These are phyloP conservation scores for Nemurella pictetii DNA, from an alignment of 2,888 invertebrate species.

Conservation along the genomic window DNA sequence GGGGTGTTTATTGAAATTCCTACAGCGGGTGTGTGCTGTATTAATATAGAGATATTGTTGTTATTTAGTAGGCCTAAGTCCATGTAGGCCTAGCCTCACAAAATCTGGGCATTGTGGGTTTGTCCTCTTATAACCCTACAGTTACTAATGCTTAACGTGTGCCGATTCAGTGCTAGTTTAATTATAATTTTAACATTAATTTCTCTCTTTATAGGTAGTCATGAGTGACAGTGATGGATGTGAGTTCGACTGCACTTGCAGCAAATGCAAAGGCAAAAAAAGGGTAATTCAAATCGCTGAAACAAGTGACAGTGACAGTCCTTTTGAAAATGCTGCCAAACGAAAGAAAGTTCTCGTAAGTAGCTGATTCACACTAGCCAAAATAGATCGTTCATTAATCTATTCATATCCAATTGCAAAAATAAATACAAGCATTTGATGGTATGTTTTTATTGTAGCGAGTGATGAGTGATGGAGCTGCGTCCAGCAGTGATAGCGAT, in stretches of 20 bases:
- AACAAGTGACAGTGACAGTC: conserved; percentile 54
- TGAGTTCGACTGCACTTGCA: conserved; percentile 9
- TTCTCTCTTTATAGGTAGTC: neutral
- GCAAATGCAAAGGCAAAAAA: conserved; percentile 32
- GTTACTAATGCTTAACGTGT: neutral
- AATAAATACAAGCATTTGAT: too few relatives aligned
- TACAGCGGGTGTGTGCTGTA: neutral
- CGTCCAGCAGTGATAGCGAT: neutral
- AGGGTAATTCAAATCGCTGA: conserved; percentile 30
- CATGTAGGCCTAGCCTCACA: neutral
- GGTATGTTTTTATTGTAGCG: conserved; percentile 52
- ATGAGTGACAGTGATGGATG: conserved; percentile 37
- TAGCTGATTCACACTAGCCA: conserved; percentile 43
- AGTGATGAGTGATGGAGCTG: conserved; percentile 57
- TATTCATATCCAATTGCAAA: too few relatives aligned
- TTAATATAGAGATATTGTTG: neutral
- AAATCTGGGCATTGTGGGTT: neutral
- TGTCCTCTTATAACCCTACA: neutral
- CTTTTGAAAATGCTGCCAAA: conserved; percentile 52
- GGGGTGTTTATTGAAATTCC: neutral
- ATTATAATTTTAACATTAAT: neutral
- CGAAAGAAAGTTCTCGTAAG: conserved; percentile 55
- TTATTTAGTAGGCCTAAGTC: neutral
- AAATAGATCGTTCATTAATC: neutral
- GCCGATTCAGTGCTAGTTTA: too few relatives aligned